Base-by-base conservation (phyloP, 2,888 invertebrate genomes). In the Syritta pipiens region DNA sequence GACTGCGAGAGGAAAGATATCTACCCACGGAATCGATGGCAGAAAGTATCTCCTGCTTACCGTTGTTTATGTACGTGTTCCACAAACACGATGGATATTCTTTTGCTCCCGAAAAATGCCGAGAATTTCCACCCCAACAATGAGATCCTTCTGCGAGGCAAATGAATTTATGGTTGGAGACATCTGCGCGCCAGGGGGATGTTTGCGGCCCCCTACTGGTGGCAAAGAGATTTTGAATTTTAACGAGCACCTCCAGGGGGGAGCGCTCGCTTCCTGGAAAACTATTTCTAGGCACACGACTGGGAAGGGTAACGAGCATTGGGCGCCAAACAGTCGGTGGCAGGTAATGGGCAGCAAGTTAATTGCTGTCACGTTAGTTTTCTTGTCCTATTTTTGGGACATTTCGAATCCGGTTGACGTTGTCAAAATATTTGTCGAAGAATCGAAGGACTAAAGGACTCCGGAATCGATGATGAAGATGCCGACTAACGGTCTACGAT, bases 361-460 rank as follows among this genome's bases (percentile, higher is more conserved):
- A 74, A 74, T 67, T 74, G 67, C 59, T 57, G 57, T 44, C 44
- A 44, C 51, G 59, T 46, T 37, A 49, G 24, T 65, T 72, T 72
- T 44, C n/a, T n/a, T n/a, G n/a, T n/a, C n/a, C n/a, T n/a, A n/a
- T n/a, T n/a, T n/a, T n/a, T n/a, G n/a, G 49, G 55, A 32, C 57
- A 32, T 28, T 72, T 49, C 20, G 40, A 57, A 65, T 57, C 40
- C 63, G 20, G 35, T 48, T 32, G 40, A 40, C 26, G 24, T 57
- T 65, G 35, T 46, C 44, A 28, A 26, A 51, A 59, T 67, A 59
- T 74, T 74, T 74, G 74, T 74, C 74, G 10, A 53, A 51, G 65
- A 44, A 28, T 49, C 62, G 20, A 26, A 60, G 49, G 44, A 37
- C 30, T 14, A 22, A 14, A 48, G 37, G 20, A 14, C 37, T 30